These are phyloP conservation scores for Ophthalmolycus amberensis DNA, from an alignment of 2,113 vertebrate genomes.

Conservation along the genomic window DNA sequence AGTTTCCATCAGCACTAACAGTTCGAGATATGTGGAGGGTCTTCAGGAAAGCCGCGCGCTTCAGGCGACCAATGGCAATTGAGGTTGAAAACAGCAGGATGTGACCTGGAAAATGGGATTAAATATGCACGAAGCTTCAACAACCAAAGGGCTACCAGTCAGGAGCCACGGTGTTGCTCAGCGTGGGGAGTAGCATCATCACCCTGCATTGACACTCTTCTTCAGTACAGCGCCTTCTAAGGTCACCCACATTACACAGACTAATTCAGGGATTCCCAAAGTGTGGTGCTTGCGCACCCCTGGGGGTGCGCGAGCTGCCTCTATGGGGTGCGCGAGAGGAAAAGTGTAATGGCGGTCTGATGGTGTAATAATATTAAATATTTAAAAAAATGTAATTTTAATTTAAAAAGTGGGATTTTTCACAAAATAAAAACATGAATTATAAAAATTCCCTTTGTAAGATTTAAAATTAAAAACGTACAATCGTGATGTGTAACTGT, in stretches of 20 bases:
- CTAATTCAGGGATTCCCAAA: not conserved
- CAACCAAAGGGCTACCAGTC: slow-evolving; percentile 31
- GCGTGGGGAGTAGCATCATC: not conserved
- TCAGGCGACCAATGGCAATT: slow-evolving; percentile 46
- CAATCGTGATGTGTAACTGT: no score
- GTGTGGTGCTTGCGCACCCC: no score
- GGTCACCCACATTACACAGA: slow-evolving; percentile 31
- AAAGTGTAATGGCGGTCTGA: no score
- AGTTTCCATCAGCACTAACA: not conserved
- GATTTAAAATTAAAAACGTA: no score
- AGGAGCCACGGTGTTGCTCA: slow-evolving; percentile 6
- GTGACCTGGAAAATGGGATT: slow-evolving; percentile 65
- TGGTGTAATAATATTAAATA: no score
- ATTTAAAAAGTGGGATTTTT: no score
- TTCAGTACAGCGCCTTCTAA: not conserved
- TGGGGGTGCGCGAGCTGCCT: no score
- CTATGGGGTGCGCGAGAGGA: no score
- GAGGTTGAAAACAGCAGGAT: slow-evolving; percentile 43
- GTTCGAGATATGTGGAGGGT: not conserved
- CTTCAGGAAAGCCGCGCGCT: slow-evolving; percentile 13
- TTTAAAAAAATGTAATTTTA: no score
- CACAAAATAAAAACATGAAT: no score
- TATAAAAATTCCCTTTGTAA: no score
- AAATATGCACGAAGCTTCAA: slow-evolving; percentile 44
- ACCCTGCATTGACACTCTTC: not conserved